Evolutionary conservation across 2,797 vertebrate genomes (phyloP), one percentile per base, ranked within the genome.

Genomic region (Gadopsis bispinosus): DNA sequence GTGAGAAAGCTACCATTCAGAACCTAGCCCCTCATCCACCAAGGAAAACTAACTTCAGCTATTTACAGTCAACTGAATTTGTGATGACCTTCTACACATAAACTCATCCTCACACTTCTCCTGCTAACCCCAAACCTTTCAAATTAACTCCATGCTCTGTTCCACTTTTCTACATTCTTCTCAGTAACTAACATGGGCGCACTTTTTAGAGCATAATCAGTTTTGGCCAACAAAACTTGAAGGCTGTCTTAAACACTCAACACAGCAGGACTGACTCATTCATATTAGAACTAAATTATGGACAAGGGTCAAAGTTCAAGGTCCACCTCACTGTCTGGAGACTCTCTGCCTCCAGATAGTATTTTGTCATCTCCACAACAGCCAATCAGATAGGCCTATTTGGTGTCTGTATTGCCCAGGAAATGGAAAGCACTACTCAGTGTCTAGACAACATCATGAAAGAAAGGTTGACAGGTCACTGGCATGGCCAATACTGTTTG

Each of bases 61-160:
- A 80, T 83, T 69, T 82, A 79, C 69, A 72, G 71, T 81, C 67
- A 59, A 73, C 47, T 31, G 51, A 65, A 68, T 73, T 83, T 66
- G 76, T 83, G 83, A 77, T 85, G 83, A 89, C 48, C 69, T 72
- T 75, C 41, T 17, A 53, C 45, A 48, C 68, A 79, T 37, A 50
- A 78, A 83, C 68, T 71, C 37, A 17, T 17, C 29, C 33, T 75
- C 63, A 14, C 35, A 8, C 4, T 4, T 69, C 26, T 55, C 26
- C 50, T 51, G 20, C 22, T 22, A 39, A 14, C 17, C 67, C 69
- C 6, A 22, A 8, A 4, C 3, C 1, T 33, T 48, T 47, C 66
- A 7, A 54, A 31, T 72, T 51, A 43, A 12, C 33, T 22, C 50
- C 60, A 35, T 1, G 8, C 48, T 50, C 3, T 20, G 20, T 22